Evolutionary conservation across 2,888 invertebrate species (phyloP), one percentile per base, ranked within the genome.

Genomic region (Acanthosepion lycidas): DNA sequence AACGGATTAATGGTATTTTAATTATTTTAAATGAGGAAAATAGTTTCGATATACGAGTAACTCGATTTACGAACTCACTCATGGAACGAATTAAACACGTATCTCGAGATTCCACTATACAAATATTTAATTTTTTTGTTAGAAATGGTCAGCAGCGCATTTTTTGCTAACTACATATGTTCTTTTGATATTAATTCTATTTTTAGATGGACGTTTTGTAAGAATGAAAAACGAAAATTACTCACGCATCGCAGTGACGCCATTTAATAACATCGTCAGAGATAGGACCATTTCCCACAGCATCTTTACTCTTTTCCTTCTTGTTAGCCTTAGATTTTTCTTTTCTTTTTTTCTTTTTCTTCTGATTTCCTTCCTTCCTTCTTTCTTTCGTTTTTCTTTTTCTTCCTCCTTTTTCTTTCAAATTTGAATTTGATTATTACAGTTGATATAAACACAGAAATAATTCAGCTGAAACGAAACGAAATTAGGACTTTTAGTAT

Each of bases 401-500:
- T 33, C 2, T 18, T 9, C 26, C 20, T 8, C 12, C 6, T 18
- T 48, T 48, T 8, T 49, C 9, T 78, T n/a, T n/a, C 6, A n/a
- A 78, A n/a, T 78, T n/a, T n/a, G 78, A 12, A 23, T 59, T 59
- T 59, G n/a, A n/a, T n/a, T 78, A n/a, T 18, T 78, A 78, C n/a
- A 78, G 78, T 78, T n/a, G 78, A 78, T 78, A 78, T 26, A 78
- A 78, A n/a, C 78, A n/a, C n/a, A 15, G 18, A 78, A 78, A 78
- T 78, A 78, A n/a, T 33, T 78, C 78, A 78, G n/a, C 78, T 78
- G n/a, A 78, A 78, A 78, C 78, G 78, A 78, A 78, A 78, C n/a
- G n/a, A 78, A 78, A 78, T 78, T 33, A 78, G 33, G 33, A 78
- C 78, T 12, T 78, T n/a, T n/a, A 78, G n/a, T n/a, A 78, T 78